Conservation (phyloP, 2,888 invertebrate species). For the Chloroclystis v-ata region DNA sequence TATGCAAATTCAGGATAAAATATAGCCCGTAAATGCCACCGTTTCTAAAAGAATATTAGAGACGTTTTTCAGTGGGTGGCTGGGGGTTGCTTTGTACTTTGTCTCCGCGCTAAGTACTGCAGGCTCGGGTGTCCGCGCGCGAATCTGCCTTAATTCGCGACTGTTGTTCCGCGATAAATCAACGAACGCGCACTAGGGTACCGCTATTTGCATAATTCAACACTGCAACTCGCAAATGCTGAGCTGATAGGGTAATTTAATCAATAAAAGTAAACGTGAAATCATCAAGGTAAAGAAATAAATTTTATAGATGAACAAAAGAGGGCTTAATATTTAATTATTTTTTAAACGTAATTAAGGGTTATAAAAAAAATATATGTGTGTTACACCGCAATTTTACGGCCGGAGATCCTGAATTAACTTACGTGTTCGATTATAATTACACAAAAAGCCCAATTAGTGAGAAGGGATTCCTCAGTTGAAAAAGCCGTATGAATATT, state of each 20-base stretch:
- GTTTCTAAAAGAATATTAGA: slow-evolving; percentile 80
- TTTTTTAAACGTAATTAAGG: background rate
- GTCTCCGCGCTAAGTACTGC: slow-evolving; percentile 76
- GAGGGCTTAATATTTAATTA: background rate
- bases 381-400: background rate
- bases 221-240: slow-evolving; percentile 6
- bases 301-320: too few relatives aligned
- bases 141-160: slow-evolving; percentile 72
- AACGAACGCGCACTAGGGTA: slow-evolving; percentile 35
- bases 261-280: slow-evolving; percentile 1
- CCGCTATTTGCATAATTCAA: slow-evolving; percentile 25
- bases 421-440: slow-evolving; percentile 1
- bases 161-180: slow-evolving; percentile 72
- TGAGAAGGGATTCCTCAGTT: slow-evolving; percentile 4
- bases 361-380: too few relatives aligned
- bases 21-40: slow-evolving; percentile 80
- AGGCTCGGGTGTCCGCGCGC: slow-evolving; percentile 66
- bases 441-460: slow-evolving; percentile 6
- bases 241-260: slow-evolving; percentile 11
- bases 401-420: background rate
- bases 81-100: slow-evolving; percentile 76
- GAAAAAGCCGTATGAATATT: slow-evolving; percentile 16
- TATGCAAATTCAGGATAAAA: slow-evolving; percentile 80
- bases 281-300: too few relatives aligned
- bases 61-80: slow-evolving; percentile 79